phyloP scores from a whole-genome alignment of 2,888 invertebrate species.

The Agrochola litura region DNA sequence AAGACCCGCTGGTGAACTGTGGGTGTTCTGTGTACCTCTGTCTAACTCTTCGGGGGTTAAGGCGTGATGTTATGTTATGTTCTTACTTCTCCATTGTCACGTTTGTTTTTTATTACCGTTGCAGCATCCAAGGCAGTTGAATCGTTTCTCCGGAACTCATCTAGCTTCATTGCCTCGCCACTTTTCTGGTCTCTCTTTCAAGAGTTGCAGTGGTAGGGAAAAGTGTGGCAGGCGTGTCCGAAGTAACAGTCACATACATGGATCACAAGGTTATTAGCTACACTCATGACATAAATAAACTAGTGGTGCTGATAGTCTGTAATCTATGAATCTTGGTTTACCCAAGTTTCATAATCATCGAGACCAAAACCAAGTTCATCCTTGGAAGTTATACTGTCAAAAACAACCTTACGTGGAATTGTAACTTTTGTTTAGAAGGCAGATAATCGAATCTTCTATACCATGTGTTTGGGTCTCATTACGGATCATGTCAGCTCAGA shows the following conservation, averaged over 20 bases:
- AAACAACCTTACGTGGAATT: neutral
- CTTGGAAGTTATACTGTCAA: neutral
- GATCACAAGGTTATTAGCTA: neutral
- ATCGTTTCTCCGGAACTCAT: neutral
- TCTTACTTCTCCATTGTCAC: neutral
- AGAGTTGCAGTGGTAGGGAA: neutral
- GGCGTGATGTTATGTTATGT: too few relatives aligned
- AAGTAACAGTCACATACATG: neutral
- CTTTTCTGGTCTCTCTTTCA: neutral
- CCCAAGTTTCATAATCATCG: neutral
- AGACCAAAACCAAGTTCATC: neutral
- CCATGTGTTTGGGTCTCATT: slow-evolving; percentile 9
- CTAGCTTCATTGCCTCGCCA: neutral
- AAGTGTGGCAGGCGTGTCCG: neutral
- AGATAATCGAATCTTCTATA: slow-evolving; percentile 30
- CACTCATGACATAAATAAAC: neutral
- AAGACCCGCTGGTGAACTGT: too few relatives aligned
- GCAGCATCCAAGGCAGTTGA: neutral
- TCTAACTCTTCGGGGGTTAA: too few relatives aligned
- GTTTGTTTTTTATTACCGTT: too few relatives aligned
- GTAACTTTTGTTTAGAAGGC: neutral
- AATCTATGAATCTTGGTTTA: neutral
- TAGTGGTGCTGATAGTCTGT: neutral
- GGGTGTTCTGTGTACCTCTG: too few relatives aligned
- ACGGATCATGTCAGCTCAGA: slow-evolving; percentile 31